Base-by-base conservation (phyloP, 2,113 vertebrate species). In the Salvelinus namaycush region DNA sequence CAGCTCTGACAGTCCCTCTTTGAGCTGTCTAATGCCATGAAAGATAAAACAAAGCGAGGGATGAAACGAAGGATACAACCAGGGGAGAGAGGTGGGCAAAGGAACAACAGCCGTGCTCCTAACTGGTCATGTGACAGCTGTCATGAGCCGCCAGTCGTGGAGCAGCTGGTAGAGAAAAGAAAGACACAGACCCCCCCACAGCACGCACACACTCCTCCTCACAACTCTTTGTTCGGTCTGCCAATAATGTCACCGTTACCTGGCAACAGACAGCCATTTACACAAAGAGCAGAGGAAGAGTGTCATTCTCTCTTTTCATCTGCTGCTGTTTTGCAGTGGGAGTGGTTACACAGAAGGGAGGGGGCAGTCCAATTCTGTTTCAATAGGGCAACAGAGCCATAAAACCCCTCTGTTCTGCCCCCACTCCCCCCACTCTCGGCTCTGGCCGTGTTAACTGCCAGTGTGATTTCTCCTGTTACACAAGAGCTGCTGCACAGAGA, bases 401-500 rank as follows among this genome's bases (percentile, higher is more conserved):
- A 76, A 76, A 72, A 31, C 65, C 65, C 65, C 65, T 31, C 65
- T 67, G 65, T 67, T 67, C 65, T 31, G 20, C 69, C 48, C 5
- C 39, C 75, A 66, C 60, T 22, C 49, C 54, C 54, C 1, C 70
- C 51, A 0, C 48, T 68, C 76, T 4, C 13, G 11, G 24, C 62
- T 51, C 74, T 51, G 9, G 72, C 68, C 68, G 70, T 54, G 62
- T 75, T 77, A 80, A 84, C 74, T 68, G 20, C 64, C 74, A 54
- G 22, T 9, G 59, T 72, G 65, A 71, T 79, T 72, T 51, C 79
- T 80, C 51, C 73, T 60, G 62, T 81, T 86, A 73, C 81, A 81
- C 83, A 82, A 34, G 31, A 82, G 73, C 78, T 80, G 78, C 87
- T 84, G 81, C 77, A 75, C 59, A 26, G 26, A 70, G 72, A 74